phyloP scores from a whole-genome alignment of 2,888 invertebrate species.

The Andrena praecox region DNA sequence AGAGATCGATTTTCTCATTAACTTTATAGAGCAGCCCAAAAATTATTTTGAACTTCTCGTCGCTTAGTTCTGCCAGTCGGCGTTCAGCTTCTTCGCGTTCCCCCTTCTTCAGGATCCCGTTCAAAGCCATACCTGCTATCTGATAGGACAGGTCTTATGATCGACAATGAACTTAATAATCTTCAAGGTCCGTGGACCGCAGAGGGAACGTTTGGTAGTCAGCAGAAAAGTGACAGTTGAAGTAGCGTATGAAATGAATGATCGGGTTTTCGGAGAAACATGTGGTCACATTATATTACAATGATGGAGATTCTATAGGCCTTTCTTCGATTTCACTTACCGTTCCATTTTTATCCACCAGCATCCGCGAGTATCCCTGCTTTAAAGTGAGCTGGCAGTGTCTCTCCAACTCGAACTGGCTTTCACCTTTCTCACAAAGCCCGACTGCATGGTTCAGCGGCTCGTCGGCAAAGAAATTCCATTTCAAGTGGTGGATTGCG shows the following conservation, averaged over 20 bases:
- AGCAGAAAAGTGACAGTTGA: background rate
- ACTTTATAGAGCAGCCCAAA: conserved; percentile 91
- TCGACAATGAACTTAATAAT: conserved; percentile 38
- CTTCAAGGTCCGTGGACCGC: conserved; percentile 30
- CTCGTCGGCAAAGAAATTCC: conserved; percentile 93
- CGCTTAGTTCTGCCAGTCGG: conserved; percentile 88
- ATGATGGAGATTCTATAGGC: background rate
- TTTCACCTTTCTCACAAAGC: conserved; percentile 89
- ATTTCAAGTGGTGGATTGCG: conserved; percentile 90
- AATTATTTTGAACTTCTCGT: conserved; percentile 91
- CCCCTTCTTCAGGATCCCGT: conserved; percentile 91
- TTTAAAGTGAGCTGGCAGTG: conserved; percentile 90
- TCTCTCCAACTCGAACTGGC: conserved; percentile 90
- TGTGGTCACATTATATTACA: background rate
- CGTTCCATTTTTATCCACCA: conserved; percentile 87
- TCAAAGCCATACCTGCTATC: conserved; percentile 92
- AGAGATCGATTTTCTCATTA: conserved; percentile 90
- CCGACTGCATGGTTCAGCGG: conserved; percentile 93
- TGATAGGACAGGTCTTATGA: conserved; percentile 79
- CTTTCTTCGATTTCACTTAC: conserved; percentile 83
- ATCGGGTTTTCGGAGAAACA: background rate
- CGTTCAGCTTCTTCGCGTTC: conserved; percentile 90
- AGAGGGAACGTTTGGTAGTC: conserved; percentile 10
- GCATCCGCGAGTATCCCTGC: conserved; percentile 91
- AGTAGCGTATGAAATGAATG: background rate